Conservation (phyloP, 2,888 invertebrate species). For the Euplagia quadripunctaria region DNA sequence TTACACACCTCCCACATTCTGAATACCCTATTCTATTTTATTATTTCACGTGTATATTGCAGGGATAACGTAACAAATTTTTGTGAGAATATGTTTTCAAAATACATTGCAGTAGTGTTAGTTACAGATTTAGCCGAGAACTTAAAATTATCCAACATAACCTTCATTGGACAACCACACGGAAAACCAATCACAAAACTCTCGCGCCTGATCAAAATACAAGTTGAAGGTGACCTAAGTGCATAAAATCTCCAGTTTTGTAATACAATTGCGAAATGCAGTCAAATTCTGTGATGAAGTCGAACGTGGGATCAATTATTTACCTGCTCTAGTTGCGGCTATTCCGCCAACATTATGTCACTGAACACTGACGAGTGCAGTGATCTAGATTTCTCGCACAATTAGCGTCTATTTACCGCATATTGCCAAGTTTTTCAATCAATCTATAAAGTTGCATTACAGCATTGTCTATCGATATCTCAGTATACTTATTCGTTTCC, state of each 20-base stretch:
- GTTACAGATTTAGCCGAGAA: constrained; percentile 39
- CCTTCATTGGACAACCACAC: constrained; percentile 57
- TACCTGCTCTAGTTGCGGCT: constrained; percentile 66
- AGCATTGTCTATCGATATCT: constrained; percentile 53
- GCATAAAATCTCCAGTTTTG: constrained; percentile 55
- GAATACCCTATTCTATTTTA: constrained; percentile 17
- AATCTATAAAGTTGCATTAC: constrained; percentile 48
- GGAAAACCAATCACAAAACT: constrained; percentile 51
- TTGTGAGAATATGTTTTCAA: constrained; percentile 29
- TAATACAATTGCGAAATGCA: constrained; percentile 60
- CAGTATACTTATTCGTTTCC: constrained; percentile 52
- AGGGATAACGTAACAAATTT: constrained; percentile 30
- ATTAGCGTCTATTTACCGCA: constrained; percentile 63
- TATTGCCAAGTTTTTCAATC: constrained; percentile 52
- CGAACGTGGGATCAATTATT: constrained; percentile 84
- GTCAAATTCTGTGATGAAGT: constrained; percentile 69
- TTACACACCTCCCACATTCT: constrained; percentile 28
- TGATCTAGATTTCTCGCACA: constrained; percentile 69
- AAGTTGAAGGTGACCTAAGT: constrained; percentile 47
- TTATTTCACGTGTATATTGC: constrained; percentile 9
- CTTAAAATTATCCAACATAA: constrained; percentile 48
- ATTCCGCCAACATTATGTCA: constrained; percentile 70
- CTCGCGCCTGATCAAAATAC: constrained; percentile 49
- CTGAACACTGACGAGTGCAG: constrained; percentile 56
- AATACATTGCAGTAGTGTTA: constrained; percentile 33